A percentile compares a stretch with the other conserved stretches of the same genome.
Evolutionary conservation across 1,140 invertebrate species (phyloP).

Genomic region (Mercenaria mercenaria): DNA sequence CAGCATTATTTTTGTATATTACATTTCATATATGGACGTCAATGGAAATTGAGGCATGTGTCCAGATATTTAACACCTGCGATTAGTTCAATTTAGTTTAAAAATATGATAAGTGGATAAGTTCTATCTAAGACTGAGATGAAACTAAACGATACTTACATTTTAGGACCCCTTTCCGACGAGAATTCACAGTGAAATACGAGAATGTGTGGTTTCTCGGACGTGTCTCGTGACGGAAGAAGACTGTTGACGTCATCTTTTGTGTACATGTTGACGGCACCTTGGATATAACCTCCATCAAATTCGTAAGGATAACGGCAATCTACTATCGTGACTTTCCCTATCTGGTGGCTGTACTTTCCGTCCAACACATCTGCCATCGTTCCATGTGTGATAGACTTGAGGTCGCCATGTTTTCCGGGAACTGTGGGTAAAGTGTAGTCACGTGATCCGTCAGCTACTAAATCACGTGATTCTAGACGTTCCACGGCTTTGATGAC

Average conservation of each 20-base stretch:
- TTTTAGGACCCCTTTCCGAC: slow-evolving; percentile 95
- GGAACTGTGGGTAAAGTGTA: slow-evolving; percentile 89
- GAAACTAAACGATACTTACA: no score
- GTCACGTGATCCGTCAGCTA: slow-evolving; percentile 52
- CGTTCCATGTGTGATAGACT: slow-evolving; percentile 92
- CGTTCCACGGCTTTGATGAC: slow-evolving; percentile 38
- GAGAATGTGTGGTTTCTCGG: slow-evolving; percentile 90
- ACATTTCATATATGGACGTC: background rate
- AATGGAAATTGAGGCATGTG: background rate
- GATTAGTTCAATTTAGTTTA: background rate
- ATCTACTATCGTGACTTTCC: background rate
- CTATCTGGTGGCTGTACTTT: background rate
- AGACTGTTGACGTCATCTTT: slow-evolving; percentile 84
- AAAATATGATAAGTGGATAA: background rate
- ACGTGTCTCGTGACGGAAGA: background rate
- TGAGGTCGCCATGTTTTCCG: slow-evolving; percentile 94
- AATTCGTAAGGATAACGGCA: slow-evolving; percentile 91
- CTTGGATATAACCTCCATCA: slow-evolving; percentile 97
- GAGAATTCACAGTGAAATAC: slow-evolving; percentile 99
- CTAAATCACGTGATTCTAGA: background rate
- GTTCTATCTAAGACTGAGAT: background rate
- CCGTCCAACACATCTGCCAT: slow-evolving; percentile 71
- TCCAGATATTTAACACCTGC: background rate
- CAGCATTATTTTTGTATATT: background rate
- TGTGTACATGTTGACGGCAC: slow-evolving; percentile 93